Conservation (phyloP, 2,888 invertebrate species). For the Pachycephus smyrnensis region DNA sequence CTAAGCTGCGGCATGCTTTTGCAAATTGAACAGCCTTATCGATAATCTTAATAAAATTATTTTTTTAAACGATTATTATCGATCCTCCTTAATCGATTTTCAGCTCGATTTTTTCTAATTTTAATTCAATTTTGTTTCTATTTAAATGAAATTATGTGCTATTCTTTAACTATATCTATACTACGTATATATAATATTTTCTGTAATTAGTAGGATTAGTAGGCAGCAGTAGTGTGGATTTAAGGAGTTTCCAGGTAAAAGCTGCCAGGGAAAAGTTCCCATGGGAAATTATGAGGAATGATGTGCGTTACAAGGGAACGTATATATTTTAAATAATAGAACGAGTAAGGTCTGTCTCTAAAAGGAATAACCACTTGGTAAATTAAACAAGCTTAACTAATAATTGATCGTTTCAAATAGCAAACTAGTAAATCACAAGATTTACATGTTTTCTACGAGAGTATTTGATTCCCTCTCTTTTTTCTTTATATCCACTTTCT, state of each 20-base stretch:
- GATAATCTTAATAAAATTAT: neutral
- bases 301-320: neutral
- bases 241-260: neutral
- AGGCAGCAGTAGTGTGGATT: neutral
- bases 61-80: neutral
- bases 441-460: neutral
- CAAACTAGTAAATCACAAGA: neutral
- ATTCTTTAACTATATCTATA: neutral
- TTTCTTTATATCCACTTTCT: neutral
- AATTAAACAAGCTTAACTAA: neutral
- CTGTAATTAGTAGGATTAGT: neutral
- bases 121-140: neutral
- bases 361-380: neutral
- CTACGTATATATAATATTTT: neutral
- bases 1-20: neutral
- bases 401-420: neutral
- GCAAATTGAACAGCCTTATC: neutral
- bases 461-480: neutral
- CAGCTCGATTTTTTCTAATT: neutral
- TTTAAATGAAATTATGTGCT: neutral
- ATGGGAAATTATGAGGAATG: neutral
- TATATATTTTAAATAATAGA: neutral
- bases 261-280: neutral
- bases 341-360: neutral
- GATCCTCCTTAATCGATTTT: neutral